Conservation (phyloP, 2,888 invertebrate species). For the Tetrapedia diversipes region DNA sequence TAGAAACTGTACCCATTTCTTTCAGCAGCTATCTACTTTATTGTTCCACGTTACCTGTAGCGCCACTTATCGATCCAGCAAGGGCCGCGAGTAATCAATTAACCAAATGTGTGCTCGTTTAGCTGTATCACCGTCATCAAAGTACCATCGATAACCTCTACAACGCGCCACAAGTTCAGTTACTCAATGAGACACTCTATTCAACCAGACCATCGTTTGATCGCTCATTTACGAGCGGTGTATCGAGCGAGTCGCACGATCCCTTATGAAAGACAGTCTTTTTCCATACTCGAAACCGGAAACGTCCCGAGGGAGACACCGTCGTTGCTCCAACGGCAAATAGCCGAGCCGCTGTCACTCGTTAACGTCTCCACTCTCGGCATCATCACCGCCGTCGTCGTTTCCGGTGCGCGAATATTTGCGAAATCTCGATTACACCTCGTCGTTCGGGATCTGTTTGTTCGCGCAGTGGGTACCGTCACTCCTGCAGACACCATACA, state of each 20-base stretch:
- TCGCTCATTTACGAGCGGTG: constrained; percentile 3
- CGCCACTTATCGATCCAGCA: too few species aligned
- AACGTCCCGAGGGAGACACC: constrained; percentile 14
- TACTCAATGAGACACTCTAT: constrained; percentile 16
- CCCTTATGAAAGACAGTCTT: constrained; percentile 1
- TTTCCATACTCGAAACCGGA: constrained; percentile 19
- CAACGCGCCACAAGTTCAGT: constrained; percentile 45
- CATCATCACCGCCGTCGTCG: not conserved
- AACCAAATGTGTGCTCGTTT: not conserved
- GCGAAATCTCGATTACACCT: constrained; percentile 39
- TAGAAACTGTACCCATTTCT: too few species aligned
- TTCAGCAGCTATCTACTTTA: too few species aligned
- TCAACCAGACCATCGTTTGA: constrained; percentile 16
- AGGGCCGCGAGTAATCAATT: too few species aligned
- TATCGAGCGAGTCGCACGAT: not conserved
- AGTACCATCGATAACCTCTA: not conserved
- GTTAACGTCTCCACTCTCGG: constrained; percentile 44
- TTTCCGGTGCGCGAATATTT: constrained; percentile 34
- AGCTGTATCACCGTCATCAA: not conserved
- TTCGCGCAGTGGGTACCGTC: not conserved
- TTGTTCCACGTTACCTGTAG: too few species aligned
- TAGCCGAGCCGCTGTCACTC: constrained; percentile 17
- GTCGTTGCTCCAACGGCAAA: constrained; percentile 34
- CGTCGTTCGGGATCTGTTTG: constrained; percentile 10
- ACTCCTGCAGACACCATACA: too few species aligned